A percentile compares a stretch with the other conserved stretches of the same genome.
These are phyloP conservation scores for Papilio glaucus DNA, from an alignment of 1,140 invertebrate species.

Conservation along the genomic window DNA sequence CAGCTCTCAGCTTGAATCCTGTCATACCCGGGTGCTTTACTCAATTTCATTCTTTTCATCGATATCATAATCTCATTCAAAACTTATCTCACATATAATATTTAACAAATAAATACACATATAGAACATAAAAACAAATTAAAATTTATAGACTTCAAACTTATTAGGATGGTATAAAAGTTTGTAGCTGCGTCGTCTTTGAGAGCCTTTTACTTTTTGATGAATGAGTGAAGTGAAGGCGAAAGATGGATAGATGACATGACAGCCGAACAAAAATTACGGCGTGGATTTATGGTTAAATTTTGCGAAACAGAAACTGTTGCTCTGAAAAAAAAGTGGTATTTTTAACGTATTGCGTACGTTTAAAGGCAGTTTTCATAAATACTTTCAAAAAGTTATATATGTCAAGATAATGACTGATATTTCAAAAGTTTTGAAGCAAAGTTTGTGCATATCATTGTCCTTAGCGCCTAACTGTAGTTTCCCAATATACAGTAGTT, in stretches of 20 bases:
- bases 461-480: slow-evolving; percentile 65
- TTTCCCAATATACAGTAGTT: slow-evolving; percentile 64
- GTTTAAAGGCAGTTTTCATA: slow-evolving; percentile 42
- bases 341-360: slow-evolving; percentile 30
- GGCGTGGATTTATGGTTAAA: slow-evolving; percentile 79
- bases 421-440: slow-evolving; percentile 75
- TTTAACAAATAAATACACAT: too few species aligned
- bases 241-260: slow-evolving; percentile 65
- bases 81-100: too few species aligned
- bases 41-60: too few species aligned
- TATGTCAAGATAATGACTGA: slow-evolving; percentile 74
- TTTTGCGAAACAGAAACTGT: slow-evolving; percentile 67
- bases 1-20: too few species aligned
- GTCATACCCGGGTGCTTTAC: too few species aligned
- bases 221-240: slow-evolving; percentile 52
- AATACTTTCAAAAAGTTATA: slow-evolving; percentile 54
- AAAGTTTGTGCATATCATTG: slow-evolving; percentile 82
- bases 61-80: too few species aligned
- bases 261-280: slow-evolving; percentile 72
- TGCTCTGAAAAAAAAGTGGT: slow-evolving; percentile 55
- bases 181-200: neutral
- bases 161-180: neutral
- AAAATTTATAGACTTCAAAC: too few species aligned
- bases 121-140: too few species aligned
- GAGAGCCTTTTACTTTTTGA: slow-evolving; percentile 35